Evolutionary conservation across 1,140 invertebrate species (phyloP).

Genomic region (Drosophila equinoxialis): DNA sequence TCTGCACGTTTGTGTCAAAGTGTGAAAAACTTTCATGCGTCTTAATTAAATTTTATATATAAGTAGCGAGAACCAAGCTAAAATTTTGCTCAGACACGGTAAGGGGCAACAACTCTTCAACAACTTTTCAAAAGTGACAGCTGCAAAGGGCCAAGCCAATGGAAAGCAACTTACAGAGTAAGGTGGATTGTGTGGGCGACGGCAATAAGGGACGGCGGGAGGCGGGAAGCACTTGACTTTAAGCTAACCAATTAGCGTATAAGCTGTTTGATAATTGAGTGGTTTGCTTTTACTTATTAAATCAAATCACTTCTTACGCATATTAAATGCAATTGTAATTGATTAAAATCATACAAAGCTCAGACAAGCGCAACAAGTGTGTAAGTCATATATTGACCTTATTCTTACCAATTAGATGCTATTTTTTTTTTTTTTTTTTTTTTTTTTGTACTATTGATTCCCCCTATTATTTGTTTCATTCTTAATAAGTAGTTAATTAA

Average conservation of each 20-base stretch:
- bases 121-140: slow-evolving; percentile 79
- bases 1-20: slow-evolving; percentile 71
- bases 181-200: neutral
- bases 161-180: neutral
- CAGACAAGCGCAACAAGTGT: neutral
- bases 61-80: slow-evolving; percentile 27
- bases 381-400: too few relatives aligned
- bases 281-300: slow-evolving; percentile 8
- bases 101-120: slow-evolving; percentile 20
- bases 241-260: slow-evolving; percentile 67
- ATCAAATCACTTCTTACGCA: neutral
- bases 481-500: slow-evolving; percentile 3
- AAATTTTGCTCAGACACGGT: slow-evolving; percentile 35
- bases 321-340: slow-evolving; percentile 1
- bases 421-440: neutral
- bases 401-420: neutral
- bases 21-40: slow-evolving; percentile 78
- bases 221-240: slow-evolving; percentile 47
- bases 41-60: slow-evolving; percentile 78
- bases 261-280: slow-evolving; percentile 67
- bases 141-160: slow-evolving; percentile 44
- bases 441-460: neutral
- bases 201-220: neutral
- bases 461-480: neutral
- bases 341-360: neutral